Evolutionary conservation across 2,113 vertebrate species (phyloP), one percentile per base, ranked within the genome.

Genomic region (Leucoraja erinaceus): DNA sequence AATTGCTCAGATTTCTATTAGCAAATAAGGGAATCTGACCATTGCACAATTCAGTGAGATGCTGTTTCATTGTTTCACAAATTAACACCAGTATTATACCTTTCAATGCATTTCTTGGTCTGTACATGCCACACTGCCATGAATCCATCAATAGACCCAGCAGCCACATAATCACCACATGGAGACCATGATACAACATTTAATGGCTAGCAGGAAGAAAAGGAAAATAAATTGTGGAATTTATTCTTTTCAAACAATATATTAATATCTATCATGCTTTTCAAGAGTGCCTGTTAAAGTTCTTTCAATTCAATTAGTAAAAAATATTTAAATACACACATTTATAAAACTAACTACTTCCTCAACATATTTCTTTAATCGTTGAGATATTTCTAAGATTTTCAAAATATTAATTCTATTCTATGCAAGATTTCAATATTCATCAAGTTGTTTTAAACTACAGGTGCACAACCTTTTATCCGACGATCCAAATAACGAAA

Each of bases 181-280:
- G 98, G 97, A 94, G 98, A 99, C 99, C 99, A 99, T 93, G 95
- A 94, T 93, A 98, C 96, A 94, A 98, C 95, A 94, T 98, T 99
- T 93, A 99, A 94, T 47, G 96, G 95, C 99, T 99, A 95, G 93
- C 79, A 78, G 93, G 33, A 94, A 94, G 93, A 56, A 78, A 93
- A 20, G 47, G n/a, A 93, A 10, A 54, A 91, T 47, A 25, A 72
- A 47, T 91, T 31, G 2, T 22, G 14, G 22, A 20, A 70, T 54
- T 47, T 47, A 91, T 25, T 38, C 70, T 91, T 66, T 86, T 86
- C 33, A 84, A 92, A 38, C 33, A 47, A 93, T 59, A 77, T 33
- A 59, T 93, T 3, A 77, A 63, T 20, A 61, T 63, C 61, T 12
- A 12, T 20, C 11, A 61, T 79, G 20, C 47, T 20, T 79, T 91